Evolutionary conservation across 2,888 invertebrate species (phyloP), one percentile per base, ranked within the genome.

Genomic region (Ptychoptera contaminata): DNA sequence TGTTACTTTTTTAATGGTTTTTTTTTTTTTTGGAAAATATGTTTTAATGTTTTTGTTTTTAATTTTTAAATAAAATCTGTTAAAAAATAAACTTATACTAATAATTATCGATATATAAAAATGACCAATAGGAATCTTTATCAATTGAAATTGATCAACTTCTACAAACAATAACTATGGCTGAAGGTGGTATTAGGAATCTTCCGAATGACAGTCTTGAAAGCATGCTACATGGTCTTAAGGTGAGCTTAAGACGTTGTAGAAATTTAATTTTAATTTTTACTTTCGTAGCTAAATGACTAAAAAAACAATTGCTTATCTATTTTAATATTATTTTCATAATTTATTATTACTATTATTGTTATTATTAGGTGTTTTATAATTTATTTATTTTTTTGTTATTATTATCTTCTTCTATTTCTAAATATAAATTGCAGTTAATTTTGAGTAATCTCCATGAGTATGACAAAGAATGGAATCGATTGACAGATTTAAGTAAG

Each of bases 131-230:
- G 76, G 76, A 74, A 63, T 64, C 69, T 59, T 69, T 76, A 59
- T 69, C 70, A 67, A 72, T 72, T 69, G 79, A 79, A 65, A 72
- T 86, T 61, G 76, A 77, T 62, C 73, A 72, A 58, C 72, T 85
- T 55, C 76, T 79, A 55, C 71, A 72, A 61, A 77, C 77, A 56
- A 71, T 84, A 52, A 72, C 71, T 54, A 70, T 70, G 53, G 74
- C 81, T 50, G 83, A 84, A 68, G 71, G 70, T 50, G 72, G 72
- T 53, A 73, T 82, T 53, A 70, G 73, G 46, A 73, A 74, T 57
- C 70, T 85, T 52, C 83, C 85, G 14, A 71, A 73, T 52, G 76
- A 77, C 59, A 82, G 75, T 60, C 73, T 83, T 54, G 74, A 76
- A 51, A 72, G 75, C 44, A 83, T 85, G 79, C 72, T 80, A 52